A percentile compares a stretch with the other conserved stretches of the same genome.
phyloP scores from a whole-genome alignment of 2,888 invertebrate species.

The Taphrorychus bicolor region DNA sequence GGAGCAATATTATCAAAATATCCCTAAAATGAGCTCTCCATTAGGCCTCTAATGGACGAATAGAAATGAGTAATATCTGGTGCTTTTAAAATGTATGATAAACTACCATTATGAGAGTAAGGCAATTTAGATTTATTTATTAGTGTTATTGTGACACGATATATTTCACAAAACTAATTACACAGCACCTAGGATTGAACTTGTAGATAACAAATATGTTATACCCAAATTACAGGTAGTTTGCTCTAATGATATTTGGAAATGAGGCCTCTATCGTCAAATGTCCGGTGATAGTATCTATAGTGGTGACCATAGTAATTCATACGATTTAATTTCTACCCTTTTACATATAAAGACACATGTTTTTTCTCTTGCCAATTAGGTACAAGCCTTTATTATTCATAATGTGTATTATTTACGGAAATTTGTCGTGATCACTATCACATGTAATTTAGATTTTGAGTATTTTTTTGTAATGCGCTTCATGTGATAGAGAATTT shows the following conservation, averaged over 20 bases:
- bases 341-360: background rate
- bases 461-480: background rate
- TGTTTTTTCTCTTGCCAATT: background rate
- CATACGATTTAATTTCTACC: background rate
- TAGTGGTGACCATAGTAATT: background rate
- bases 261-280: background rate
- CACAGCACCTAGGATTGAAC: background rate
- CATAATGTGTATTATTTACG: slow-evolving; percentile 14
- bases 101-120: too few relatives aligned
- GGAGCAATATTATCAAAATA: too few relatives aligned
- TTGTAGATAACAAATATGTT: background rate
- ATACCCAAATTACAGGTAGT: background rate
- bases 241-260: background rate
- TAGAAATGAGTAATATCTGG: too few relatives aligned
- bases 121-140: too few relatives aligned
- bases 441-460: slow-evolving; percentile 20
- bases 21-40: too few relatives aligned
- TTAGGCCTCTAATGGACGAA: too few relatives aligned
- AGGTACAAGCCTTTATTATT: background rate
- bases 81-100: too few relatives aligned
- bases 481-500: background rate
- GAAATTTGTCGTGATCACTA: slow-evolving; percentile 26
- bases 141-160: background rate
- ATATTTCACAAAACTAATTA: background rate
- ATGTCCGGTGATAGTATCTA: background rate